Percentiles rank a stretch among this genome's conserved stretches.
Conservation (phyloP, 2,113 vertebrate species). For the Melospiza melodia region DNA sequence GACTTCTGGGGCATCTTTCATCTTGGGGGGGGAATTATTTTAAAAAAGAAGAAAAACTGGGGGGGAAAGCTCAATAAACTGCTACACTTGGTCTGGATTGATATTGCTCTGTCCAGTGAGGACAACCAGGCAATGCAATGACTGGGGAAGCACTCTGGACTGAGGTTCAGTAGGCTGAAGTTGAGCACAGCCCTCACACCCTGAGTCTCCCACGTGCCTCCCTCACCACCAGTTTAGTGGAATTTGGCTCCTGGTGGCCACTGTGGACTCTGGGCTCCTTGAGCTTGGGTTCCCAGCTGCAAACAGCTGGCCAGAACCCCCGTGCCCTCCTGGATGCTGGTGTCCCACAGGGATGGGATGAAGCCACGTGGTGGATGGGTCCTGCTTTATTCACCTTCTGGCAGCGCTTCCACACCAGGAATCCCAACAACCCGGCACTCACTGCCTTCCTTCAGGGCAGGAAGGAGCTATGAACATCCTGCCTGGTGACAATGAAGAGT, state of each 20-base stretch:
- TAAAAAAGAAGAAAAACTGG: background rate
- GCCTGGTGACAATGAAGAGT: background rate
- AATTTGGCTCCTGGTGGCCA: background rate
- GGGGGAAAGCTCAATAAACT: background rate
- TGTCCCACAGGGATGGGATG: background rate
- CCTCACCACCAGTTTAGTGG: background rate
- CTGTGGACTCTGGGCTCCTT: background rate
- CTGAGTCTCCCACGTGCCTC: background rate
- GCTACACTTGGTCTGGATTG: background rate
- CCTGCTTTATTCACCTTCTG: background rate
- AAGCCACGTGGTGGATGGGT: background rate
- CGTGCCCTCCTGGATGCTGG: background rate
- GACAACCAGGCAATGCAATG: background rate
- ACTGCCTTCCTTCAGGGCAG: fast-evolving
- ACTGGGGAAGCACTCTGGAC: background rate
- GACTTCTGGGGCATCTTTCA: background rate
- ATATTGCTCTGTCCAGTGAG: background rate
- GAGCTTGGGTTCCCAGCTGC: background rate
- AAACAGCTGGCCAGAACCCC: background rate
- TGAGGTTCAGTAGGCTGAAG: background rate
- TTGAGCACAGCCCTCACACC: background rate
- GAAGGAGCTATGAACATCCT: background rate
- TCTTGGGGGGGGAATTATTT: background rate
- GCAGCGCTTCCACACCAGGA: background rate
- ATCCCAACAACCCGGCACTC: background rate